Conservation (phyloP, 2,888 invertebrate species). For the Allacma fusca region DNA sequence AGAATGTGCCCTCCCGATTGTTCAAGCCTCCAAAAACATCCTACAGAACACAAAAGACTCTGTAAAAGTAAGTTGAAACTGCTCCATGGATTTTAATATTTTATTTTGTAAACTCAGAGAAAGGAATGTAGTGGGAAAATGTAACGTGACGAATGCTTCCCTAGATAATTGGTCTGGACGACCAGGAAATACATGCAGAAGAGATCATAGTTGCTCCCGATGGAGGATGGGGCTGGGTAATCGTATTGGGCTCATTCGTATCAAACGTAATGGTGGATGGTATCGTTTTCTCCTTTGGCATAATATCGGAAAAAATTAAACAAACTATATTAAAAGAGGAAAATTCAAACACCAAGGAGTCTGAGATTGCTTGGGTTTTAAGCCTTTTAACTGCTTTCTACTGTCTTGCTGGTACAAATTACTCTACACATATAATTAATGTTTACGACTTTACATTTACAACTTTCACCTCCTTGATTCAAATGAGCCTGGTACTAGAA, state of each 20-base stretch:
- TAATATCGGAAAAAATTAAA: constrained; percentile 65
- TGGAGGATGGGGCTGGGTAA: constrained; percentile 95
- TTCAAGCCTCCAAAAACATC: no score
- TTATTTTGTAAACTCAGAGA: no score
- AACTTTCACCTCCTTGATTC: no score
- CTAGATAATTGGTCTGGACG: constrained; percentile 60
- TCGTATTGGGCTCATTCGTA: constrained; percentile 89
- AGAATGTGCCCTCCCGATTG: no score
- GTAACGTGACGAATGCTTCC: no score
- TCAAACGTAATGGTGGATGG: constrained; percentile 73
- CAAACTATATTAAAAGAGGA: background rate
- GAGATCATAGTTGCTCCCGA: constrained; percentile 76
- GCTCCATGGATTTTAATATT: no score
- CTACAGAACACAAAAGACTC: no score
- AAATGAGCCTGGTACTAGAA: no score
- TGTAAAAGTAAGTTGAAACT: no score
- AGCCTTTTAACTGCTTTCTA: background rate
- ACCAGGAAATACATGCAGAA: constrained; percentile 55
- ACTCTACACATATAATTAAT: background rate
- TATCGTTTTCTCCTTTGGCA: constrained; percentile 70
- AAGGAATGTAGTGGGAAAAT: no score
- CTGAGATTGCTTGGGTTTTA: background rate
- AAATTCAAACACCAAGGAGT: background rate
- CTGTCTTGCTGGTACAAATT: background rate
- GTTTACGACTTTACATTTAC: no score